phyloP scores from a whole-genome alignment of 2,113 vertebrate genomes.

The Orcinus orca region DNA sequence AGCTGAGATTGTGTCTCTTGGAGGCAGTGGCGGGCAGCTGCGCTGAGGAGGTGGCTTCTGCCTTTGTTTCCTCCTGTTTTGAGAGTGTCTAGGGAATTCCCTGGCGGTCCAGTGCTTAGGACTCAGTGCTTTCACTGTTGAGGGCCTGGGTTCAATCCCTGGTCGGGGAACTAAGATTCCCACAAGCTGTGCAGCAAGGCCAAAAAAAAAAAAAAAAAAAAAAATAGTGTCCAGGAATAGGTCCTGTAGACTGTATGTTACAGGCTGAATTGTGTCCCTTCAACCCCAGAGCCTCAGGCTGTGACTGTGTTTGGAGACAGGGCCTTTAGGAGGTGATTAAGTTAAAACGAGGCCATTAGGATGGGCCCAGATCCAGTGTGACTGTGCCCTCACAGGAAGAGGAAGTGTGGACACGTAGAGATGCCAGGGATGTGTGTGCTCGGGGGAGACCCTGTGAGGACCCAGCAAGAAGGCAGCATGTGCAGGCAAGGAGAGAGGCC shows the following conservation, averaged over 20 bases:
- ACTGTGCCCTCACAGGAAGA: not conserved
- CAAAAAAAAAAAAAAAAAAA: too few species aligned
- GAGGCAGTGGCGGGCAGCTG: not conserved
- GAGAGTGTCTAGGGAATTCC: too few species aligned
- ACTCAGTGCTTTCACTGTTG: too few species aligned
- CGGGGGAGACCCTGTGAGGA: not conserved
- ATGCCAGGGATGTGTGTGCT: not conserved
- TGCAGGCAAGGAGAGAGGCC: not conserved
- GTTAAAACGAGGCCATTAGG: not conserved
- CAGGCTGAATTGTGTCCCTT: not conserved
- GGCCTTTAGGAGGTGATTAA: not conserved
- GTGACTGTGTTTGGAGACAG: not conserved
- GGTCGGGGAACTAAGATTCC: too few species aligned
- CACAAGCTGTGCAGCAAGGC: too few species aligned
- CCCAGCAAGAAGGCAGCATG: not conserved
- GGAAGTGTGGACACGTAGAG: not conserved
- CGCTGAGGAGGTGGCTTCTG: not conserved
- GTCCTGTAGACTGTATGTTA: not conserved
- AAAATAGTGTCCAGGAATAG: not conserved
- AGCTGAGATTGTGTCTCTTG: not conserved
- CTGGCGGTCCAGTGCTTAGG: too few species aligned
- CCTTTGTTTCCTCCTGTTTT: too few species aligned
- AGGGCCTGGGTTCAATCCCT: too few species aligned
- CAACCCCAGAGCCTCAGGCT: not conserved
- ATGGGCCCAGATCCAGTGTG: too few species aligned